These are phyloP conservation scores for Loxodonta africana DNA, from an alignment of 2,113 vertebrate genomes.

Conservation along the genomic window DNA sequence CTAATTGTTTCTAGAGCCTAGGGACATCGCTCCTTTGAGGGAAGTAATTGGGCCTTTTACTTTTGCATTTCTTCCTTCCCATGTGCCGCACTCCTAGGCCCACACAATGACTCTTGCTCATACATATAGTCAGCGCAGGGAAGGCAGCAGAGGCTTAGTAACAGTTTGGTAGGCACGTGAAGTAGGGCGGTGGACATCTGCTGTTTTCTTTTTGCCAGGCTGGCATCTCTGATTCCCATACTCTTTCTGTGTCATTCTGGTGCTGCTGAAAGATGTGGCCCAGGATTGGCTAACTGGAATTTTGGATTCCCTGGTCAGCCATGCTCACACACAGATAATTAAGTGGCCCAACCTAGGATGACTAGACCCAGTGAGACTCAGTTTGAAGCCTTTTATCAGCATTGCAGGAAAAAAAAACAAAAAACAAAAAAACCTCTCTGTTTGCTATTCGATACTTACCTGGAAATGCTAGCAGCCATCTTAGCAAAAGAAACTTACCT, in stretches of 20 bases:
- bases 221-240: neutral
- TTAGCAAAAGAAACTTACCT: neutral
- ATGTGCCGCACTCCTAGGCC: too few relatives aligned
- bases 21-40: neutral
- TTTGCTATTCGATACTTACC: neutral
- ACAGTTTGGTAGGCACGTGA: neutral
- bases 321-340: neutral
- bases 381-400: neutral
- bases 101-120: neutral
- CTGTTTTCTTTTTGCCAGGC: constrained; percentile 12
- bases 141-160: neutral
- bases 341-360: neutral
- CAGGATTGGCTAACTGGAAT: neutral
- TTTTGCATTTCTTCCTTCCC: neutral
- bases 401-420: neutral
- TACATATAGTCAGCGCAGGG: too few relatives aligned
- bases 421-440: neutral
- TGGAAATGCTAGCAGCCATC: neutral
- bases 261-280: neutral
- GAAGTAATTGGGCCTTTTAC: neutral
- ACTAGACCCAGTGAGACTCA: neutral
- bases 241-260: neutral
- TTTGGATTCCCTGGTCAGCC: neutral
- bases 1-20: neutral
- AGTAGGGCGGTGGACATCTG: neutral